These are phyloP conservation scores for Zaprionus bogoriensis DNA, from an alignment of 2,888 invertebrate species.

Conservation along the genomic window DNA sequence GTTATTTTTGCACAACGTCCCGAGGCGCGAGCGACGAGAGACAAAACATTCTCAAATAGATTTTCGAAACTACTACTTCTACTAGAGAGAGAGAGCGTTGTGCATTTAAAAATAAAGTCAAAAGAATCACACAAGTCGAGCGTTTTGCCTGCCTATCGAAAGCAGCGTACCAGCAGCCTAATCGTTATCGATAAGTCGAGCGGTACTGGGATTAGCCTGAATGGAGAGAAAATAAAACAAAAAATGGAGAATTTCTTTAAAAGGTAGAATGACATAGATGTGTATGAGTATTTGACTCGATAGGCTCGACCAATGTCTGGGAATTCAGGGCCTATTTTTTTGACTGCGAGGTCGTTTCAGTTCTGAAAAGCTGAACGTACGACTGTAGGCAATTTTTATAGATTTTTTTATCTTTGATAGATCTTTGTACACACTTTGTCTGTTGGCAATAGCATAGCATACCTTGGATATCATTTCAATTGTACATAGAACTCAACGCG, in stretches of 20 bases:
- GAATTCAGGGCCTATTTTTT: no score
- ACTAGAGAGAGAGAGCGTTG: constrained; percentile 7
- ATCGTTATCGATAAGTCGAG: not conserved
- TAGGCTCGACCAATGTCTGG: no score
- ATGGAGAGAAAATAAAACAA: not conserved
- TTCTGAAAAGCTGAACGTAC: no score
- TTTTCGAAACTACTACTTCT: not conserved
- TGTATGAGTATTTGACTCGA: not conserved
- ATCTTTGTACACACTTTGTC: no score
- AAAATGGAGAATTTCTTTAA: not conserved
- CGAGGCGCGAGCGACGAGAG: not conserved
- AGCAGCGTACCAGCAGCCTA: not conserved
- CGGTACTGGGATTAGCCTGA: not conserved
- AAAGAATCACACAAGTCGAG: constrained; percentile 4
- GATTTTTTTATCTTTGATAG: no score
- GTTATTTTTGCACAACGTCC: constrained; percentile 41
- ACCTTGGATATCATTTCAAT: constrained; percentile 21
- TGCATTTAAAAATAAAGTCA: constrained; percentile 52
- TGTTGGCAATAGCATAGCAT: constrained; percentile 23
- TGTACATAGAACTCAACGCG: not conserved
- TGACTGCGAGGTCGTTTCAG: no score
- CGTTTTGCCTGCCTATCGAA: constrained; percentile 7
- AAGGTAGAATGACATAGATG: not conserved
- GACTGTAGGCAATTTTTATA: no score
- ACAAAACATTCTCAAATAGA: not conserved